Conservation (phyloP, 92 coral and sea anemone species). For the Epizoanthus rinbou region DNA sequence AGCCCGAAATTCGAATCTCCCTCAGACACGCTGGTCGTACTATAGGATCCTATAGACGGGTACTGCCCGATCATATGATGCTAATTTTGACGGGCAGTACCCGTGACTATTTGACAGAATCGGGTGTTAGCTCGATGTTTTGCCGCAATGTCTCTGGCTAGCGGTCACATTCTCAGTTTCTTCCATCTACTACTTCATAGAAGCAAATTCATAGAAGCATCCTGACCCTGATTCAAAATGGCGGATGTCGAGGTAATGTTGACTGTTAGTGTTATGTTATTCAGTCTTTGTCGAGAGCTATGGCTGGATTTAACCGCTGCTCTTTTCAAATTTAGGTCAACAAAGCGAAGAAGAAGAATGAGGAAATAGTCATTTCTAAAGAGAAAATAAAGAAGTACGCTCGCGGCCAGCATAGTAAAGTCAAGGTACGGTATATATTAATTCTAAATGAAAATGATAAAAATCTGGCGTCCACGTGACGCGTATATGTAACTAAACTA, state of each 20-base stretch:
- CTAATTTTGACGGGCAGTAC: too few species aligned
- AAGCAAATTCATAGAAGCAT: conserved; percentile 4
- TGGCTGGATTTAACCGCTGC: neutral
- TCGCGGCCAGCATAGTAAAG: conserved; percentile 12
- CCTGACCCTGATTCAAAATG: conserved; percentile 1
- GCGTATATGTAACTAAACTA: too few species aligned
- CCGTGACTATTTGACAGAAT: too few species aligned
- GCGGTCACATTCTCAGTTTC: too few species aligned
- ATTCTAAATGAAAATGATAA: too few species aligned
- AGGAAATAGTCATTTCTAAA: neutral
- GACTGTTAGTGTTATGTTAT: neutral
- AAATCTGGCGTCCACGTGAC: too few species aligned
- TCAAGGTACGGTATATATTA: neutral
- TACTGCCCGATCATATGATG: too few species aligned
- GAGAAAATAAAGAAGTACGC: conserved; percentile 9
- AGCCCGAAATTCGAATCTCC: too few species aligned
- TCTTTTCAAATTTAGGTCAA: neutral
- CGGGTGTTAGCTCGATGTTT: too few species aligned
- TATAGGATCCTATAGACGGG: too few species aligned
- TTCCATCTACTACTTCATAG: conserved; percentile 11
- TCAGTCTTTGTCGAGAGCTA: neutral
- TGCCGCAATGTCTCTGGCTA: too few species aligned
- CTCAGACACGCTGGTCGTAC: too few species aligned
- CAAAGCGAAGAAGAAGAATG: neutral
- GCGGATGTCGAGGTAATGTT: conserved; percentile 25